A percentile compares a stretch with the other conserved stretches of the same genome.
phyloP scores from a whole-genome alignment of 2,888 invertebrate species.

The Cryptocephalus moraei region DNA sequence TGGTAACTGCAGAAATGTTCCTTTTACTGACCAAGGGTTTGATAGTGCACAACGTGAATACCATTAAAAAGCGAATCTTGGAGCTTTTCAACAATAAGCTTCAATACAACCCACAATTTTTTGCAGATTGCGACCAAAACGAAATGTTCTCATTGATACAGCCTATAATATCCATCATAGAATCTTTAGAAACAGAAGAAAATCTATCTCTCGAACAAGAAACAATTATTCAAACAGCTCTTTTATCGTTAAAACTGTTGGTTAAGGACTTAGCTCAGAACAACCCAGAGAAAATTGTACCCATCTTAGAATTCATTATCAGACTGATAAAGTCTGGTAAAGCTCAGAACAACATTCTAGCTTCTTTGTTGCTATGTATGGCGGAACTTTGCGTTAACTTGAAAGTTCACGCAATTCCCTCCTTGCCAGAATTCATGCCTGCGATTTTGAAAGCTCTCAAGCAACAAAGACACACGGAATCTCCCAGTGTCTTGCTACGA shows the following conservation, averaged over 20 bases:
- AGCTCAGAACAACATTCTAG: conserved; percentile 53
- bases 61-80: conserved; percentile 70
- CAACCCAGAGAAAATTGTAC: conserved; percentile 59
- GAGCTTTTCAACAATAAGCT: conserved; percentile 78
- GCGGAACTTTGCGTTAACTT: conserved; percentile 69
- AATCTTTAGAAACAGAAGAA: conserved; percentile 36
- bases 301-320: conserved; percentile 57
- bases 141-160: conserved; percentile 49
- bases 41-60: conserved; percentile 56
- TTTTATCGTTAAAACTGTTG: conserved; percentile 75
- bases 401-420: conserved; percentile 62
- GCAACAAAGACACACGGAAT: conserved; percentile 47
- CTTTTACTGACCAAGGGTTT: conserved; percentile 66
- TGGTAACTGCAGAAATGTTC: conserved; percentile 73
- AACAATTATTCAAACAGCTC: conserved; percentile 68
- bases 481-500: conserved; percentile 51
- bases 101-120: conserved; percentile 53
- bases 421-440: conserved; percentile 73
- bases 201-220: conserved; percentile 48
- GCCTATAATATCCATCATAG: conserved; percentile 50
- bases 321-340: conserved; percentile 45
- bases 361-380: conserved; percentile 64
- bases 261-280: conserved; percentile 59
- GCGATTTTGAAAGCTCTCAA: conserved; percentile 55
- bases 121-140: conserved; percentile 38